A percentile compares a stretch with the other conserved stretches of the same genome.
These are phyloP conservation scores for Cossypha caffra DNA, from an alignment of 2,797 vertebrate genomes.

Conservation along the genomic window DNA sequence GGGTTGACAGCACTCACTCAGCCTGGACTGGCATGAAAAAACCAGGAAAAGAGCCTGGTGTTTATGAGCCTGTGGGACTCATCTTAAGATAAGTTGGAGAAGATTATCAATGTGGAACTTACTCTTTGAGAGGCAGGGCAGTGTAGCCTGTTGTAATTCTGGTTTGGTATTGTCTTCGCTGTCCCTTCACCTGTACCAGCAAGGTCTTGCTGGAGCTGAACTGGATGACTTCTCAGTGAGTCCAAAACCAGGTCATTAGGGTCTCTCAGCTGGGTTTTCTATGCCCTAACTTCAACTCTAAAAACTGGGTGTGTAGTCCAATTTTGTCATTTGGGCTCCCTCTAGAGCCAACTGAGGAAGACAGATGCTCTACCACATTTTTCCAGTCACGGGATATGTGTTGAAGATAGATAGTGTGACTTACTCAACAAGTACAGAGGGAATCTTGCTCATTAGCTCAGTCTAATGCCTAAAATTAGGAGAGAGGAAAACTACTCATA, in stretches of 20 bases:
- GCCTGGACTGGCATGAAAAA: neutral
- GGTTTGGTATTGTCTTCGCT: neutral
- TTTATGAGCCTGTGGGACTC: neutral
- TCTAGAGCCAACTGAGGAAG: slow-evolving; percentile 50
- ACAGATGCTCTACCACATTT: neutral
- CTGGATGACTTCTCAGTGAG: neutral
- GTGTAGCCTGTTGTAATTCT: neutral
- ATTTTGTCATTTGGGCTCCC: slow-evolving; percentile 63
- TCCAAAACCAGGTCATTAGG: neutral
- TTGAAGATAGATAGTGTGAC: neutral
- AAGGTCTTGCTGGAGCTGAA: neutral
- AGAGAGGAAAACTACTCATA: neutral
- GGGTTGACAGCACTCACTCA: neutral
- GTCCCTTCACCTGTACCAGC: neutral
- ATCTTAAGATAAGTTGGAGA: neutral
- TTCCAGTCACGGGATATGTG: neutral
- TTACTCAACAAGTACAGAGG: neutral
- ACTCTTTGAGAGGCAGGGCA: neutral
- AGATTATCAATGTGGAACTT: neutral
- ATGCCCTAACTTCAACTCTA: neutral
- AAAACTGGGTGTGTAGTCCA: neutral
- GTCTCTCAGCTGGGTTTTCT: neutral
- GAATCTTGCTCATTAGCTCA: neutral
- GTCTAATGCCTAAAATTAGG: neutral
- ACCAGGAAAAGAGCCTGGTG: neutral